Base-by-base conservation (phyloP, 2,797 vertebrate species). In the Anabas testudineus region DNA sequence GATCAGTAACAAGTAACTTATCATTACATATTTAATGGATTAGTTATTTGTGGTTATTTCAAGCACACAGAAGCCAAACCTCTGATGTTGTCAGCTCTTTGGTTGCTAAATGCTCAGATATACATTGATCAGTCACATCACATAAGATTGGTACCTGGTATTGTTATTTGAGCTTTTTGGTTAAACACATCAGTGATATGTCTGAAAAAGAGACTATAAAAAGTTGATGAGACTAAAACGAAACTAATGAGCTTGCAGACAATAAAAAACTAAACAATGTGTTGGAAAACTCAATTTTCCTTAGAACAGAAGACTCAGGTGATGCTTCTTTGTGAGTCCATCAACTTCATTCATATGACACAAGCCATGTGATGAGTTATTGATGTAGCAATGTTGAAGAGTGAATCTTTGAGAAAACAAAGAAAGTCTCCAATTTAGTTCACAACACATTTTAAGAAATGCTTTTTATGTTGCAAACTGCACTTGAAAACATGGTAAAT, bases 111-210 rank as follows among this genome's bases (percentile, higher is more conserved):
- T 39, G 13, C 24, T 51, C 4, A 0, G 2, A 2, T 26, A 8
- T 46, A 13, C 45, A 24, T 24, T 24, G 24, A 24, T 24, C 24
- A 24, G 24, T 24, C 4, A 24, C 24, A n/a, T n/a, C n/a, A n/a
- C n/a, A n/a, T n/a, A n/a, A n/a, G n/a, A n/a, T n/a, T n/a, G n/a
- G n/a, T n/a, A n/a, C 3, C 28, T 28, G 26, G 26, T 28, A 28
- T 28, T 28, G 26, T 28, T 4, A 26, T 6, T 28, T 8, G 30
- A 4, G 3, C 5, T 39, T 32, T 37, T 28, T 13, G 10, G 39
- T 28, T 28, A 61, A 61, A 36, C 51, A 64, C 45, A 24, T 49
- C 36, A 21, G 14, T 58, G 53, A 56, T 63, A 48, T 57, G 48
- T 53, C 42, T 55, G 42, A 26, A 46, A 37, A 59, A 56, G 18